These are phyloP conservation scores for Peromyscus polionotus DNA, from an alignment of 2,113 vertebrate genomes.

Conservation along the genomic window DNA sequence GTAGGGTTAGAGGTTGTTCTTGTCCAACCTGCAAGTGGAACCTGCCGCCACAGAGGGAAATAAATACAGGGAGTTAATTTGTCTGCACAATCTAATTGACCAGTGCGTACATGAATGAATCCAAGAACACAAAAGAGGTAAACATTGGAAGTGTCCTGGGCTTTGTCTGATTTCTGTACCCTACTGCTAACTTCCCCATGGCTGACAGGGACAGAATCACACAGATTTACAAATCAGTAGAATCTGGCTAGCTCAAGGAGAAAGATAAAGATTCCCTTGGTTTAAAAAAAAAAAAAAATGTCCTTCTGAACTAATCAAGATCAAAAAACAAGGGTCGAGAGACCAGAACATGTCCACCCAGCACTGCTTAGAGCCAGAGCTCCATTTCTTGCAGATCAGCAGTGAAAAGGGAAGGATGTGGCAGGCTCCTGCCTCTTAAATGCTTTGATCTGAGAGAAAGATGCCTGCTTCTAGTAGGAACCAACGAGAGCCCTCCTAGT, in stretches of 20 bases:
- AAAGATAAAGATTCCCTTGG: not conserved
- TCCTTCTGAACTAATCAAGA: not conserved
- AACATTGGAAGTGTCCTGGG: rapidly evolving
- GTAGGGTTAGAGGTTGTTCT: rapidly evolving
- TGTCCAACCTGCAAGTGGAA: not conserved
- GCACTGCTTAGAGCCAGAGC: rapidly evolving
- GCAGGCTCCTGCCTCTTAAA: too few relatives aligned
- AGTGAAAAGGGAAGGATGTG: rapidly evolving
- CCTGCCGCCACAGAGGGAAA: too few relatives aligned
- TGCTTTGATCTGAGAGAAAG: not conserved
- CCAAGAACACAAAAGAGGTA: not conserved
- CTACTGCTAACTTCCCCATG: not conserved
- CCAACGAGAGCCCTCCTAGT: not conserved
- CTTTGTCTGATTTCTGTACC: rapidly evolving
- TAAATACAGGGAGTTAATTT: not conserved
- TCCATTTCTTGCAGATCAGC: not conserved
- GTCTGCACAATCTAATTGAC: not conserved
- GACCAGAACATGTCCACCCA: rapidly evolving
- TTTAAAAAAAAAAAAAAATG: too few relatives aligned
- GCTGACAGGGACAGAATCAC: not conserved
- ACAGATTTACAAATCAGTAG: not conserved
- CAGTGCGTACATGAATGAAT: not conserved
- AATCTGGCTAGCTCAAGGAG: not conserved
- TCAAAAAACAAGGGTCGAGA: not conserved
- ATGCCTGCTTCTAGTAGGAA: too few relatives aligned